Percentiles rank a stretch among this genome's conserved stretches.
Conservation (phyloP, 2,797 vertebrate species). For the Syncerus caffer region DNA sequence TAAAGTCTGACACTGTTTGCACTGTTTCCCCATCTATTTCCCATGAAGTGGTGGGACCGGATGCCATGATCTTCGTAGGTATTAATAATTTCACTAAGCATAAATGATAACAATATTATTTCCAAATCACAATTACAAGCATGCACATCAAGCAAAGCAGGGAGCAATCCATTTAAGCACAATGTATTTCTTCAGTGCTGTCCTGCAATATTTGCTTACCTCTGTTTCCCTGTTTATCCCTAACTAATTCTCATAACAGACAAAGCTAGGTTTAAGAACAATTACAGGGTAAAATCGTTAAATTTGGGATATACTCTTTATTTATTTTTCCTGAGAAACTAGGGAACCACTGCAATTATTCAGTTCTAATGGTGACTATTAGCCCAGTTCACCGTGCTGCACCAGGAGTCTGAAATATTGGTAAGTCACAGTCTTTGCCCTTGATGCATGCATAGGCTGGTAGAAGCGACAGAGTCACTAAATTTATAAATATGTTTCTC, state of each 20-base stretch:
- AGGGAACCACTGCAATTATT: neutral
- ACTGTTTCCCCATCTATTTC: too few relatives aligned
- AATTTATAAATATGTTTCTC: neutral
- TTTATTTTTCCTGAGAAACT: neutral
- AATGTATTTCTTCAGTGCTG: neutral
- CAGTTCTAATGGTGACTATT: neutral
- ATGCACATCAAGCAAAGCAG: neutral
- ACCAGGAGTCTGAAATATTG: neutral
- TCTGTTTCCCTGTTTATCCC: neutral
- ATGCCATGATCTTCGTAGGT: too few relatives aligned
- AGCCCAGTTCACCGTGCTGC: neutral
- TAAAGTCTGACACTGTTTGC: too few relatives aligned
- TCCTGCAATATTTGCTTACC: neutral
- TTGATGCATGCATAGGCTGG: neutral
- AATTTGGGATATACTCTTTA: neutral
- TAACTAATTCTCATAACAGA: neutral
- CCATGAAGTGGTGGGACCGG: too few relatives aligned
- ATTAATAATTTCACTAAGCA: neutral
- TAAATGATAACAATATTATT: neutral
- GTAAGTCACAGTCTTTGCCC: neutral
- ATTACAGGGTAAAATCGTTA: neutral
- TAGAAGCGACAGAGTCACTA: neutral
- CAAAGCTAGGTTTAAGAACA: neutral
- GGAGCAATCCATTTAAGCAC: neutral
- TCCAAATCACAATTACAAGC: neutral